A percentile compares a stretch with the other conserved stretches of the same genome.
phyloP scores from a whole-genome alignment of 2,113 vertebrate species.

The Mohoua ochrocephala region DNA sequence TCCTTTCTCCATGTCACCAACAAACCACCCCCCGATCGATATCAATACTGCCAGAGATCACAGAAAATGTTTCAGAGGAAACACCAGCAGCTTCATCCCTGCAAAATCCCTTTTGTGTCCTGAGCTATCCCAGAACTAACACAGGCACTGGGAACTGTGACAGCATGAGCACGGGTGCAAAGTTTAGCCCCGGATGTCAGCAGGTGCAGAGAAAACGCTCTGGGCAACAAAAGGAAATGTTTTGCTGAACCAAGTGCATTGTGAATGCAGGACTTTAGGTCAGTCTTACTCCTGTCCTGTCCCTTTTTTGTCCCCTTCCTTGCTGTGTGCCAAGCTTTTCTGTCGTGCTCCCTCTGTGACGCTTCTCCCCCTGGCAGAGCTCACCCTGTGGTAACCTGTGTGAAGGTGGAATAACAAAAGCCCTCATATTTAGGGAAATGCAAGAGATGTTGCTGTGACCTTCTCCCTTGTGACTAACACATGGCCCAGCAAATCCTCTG shows the following conservation, averaged over 20 bases:
- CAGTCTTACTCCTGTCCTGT: background rate
- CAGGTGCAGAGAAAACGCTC: background rate
- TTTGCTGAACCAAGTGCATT: background rate
- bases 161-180: background rate
- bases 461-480: background rate
- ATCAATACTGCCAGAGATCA: background rate
- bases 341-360: background rate
- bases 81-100: background rate
- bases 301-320: background rate
- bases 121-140: background rate
- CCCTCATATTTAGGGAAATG: background rate
- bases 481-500: background rate
- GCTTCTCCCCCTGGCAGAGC: background rate
- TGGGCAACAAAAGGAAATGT: background rate
- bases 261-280: background rate
- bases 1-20: background rate
- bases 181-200: background rate
- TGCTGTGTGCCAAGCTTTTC: background rate
- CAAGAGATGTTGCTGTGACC: background rate
- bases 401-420: background rate
- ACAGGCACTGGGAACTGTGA: background rate
- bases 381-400: background rate
- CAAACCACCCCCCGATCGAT: background rate
- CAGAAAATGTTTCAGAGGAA: background rate
- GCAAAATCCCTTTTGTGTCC: background rate